Base-by-base conservation (phyloP, 2,888 invertebrate genomes). In the Gasteruption jaculator region DNA sequence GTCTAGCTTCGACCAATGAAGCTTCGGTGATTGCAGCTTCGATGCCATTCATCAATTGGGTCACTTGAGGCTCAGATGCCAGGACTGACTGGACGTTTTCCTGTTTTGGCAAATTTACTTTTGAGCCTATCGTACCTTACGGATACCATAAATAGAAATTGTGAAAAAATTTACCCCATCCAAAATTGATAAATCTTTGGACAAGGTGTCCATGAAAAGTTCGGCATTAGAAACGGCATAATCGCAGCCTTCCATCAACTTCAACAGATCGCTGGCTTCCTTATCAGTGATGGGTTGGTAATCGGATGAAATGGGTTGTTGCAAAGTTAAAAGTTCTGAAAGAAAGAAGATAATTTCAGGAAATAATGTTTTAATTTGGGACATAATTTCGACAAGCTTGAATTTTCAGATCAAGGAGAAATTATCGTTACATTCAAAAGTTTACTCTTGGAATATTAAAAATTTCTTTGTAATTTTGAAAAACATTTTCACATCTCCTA, bases 61-160 rank as follows among this genome's bases (percentile, higher is more conserved):
- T 69, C 15, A 85, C 82, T 60, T 81, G 78, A 24, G 79, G 81
- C 66, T 93, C 92, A 2, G 91, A 91, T n/a, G 88, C 88, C 73
- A 94, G 77, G 37, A 94, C 90, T 58, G 88, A 89, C 68, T 92
- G 88, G 45, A 94, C 88, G 72, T 94, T 94, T 62, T 90, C 90
- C 78, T 82, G 44, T n/a, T 56, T 50, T 52, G 48, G 35, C 48
- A 15, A 43, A 29, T 18, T 3, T 26, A 33, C 12, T 15, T 36
- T 39, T 19, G 26, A n/a, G 27, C 15, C 25, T 15, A 43, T 22
- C 32, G 43, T 34, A 18, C 19, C 38, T 36, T 15, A 12, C 1
- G 25, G 16, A 35, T 26, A 24, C 15, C 12, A 39, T 38, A 22
- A 38, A 31, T 31, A 12, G 16, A 38, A 35, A 42, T 38, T 34